phyloP scores from a whole-genome alignment of 2,797 vertebrate species.

The Bradypodion pumilum region DNA sequence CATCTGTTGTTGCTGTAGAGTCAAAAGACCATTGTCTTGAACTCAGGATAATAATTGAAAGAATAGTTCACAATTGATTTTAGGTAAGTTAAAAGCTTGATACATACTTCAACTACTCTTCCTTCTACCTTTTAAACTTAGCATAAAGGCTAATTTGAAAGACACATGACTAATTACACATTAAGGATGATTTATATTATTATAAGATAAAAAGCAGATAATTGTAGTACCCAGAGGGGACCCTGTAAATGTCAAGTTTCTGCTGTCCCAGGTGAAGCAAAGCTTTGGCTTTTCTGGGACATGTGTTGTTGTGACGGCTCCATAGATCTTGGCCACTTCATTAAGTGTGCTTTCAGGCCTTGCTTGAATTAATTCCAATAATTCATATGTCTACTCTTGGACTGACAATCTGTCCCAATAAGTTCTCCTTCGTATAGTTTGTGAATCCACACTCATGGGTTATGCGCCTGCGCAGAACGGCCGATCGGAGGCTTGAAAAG shows the following conservation, averaged over 20 bases:
- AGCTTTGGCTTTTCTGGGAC: slow-evolving; percentile 32
- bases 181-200: slow-evolving; percentile 37
- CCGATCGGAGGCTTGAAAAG: no score
- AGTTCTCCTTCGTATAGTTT: no score
- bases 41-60: slow-evolving; percentile 41
- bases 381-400: slow-evolving; percentile 54
- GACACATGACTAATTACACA: slow-evolving; percentile 43
- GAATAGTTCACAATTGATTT: slow-evolving; percentile 47
- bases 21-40: slow-evolving; percentile 55
- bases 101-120: slow-evolving; percentile 3
- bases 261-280: slow-evolving; percentile 34
- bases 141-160: slow-evolving; percentile 49
- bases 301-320: background rate
- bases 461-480: no score
- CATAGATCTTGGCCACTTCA: slow-evolving; percentile 10
- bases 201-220: slow-evolving; percentile 36
- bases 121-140: slow-evolving; percentile 46
- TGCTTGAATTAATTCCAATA: slow-evolving; percentile 49
- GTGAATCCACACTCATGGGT: no score
- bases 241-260: slow-evolving; percentile 32
- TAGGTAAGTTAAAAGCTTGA: slow-evolving; percentile 33
- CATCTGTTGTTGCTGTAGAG: slow-evolving; percentile 26
- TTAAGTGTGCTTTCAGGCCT: slow-evolving; percentile 42
- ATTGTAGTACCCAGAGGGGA: slow-evolving; percentile 29
- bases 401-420: slow-evolving; percentile 24